Evolutionary conservation across 2,888 invertebrate species (phyloP), one percentile per base, ranked within the genome.

Genomic region (Plemyria rubiginata): DNA sequence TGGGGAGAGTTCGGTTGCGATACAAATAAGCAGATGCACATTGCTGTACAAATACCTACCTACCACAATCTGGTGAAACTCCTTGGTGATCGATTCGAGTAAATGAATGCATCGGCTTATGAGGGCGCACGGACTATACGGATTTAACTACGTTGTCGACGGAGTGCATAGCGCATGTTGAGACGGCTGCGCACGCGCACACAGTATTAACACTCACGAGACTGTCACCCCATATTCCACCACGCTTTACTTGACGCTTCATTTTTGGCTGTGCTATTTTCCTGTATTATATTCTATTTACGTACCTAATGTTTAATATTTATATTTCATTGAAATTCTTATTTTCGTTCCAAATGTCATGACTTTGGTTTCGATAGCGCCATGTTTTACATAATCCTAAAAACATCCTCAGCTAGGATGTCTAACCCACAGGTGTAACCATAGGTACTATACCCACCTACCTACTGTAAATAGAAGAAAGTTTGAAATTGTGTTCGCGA

Each of bases 171-270:
- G n/a, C n/a, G 82, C 83, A 83, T 82, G 81, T 68, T 68, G 73
- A 66, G 68, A 63, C 72, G 72, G 75, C 74, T 70, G 77, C 78
- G 76, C 80, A 77, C 78, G 70, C 79, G 78, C 82, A 77, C 78
- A 62, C 71, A 75, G 71, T 74, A 79, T 68, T 79, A 80, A 80
- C 79, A 75, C 70, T 77, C 79, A 75, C 78, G 75, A 72, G 74
- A 69, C 71, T 72, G 73, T 73, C 78, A 77, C 77, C 78, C 72
- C 77, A 77, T 72, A 75, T 76, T 74, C 76, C 80, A 81, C 77
- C 81, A 80, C 78, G 82, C 82, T 82, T 81, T 75, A 80, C 78
- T 78, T 81, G 77, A 82, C 75, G 88, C 89, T 90, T 88, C 68
- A 77, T 79, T 79, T 76, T 78, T 78, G 77, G 76, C 74, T 81